These are phyloP conservation scores for Monopterus albus DNA, from an alignment of 2,113 vertebrate genomes.

Conservation along the genomic window DNA sequence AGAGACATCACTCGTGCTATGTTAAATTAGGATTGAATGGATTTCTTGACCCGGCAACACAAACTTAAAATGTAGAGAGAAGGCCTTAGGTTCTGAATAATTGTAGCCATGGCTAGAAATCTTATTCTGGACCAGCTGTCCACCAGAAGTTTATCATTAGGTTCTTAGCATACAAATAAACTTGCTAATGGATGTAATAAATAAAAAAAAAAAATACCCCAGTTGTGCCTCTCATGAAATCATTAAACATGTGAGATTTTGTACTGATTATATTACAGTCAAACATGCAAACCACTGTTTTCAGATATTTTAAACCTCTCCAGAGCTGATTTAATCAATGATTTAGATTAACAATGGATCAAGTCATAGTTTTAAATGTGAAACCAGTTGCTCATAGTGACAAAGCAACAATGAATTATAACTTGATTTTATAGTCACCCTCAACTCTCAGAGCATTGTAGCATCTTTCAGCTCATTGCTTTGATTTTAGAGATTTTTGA, in stretches of 20 bases:
- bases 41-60: constrained; percentile 43
- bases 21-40: constrained; percentile 34
- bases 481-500: not conserved
- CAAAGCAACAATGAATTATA: no score
- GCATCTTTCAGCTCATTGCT: not conserved
- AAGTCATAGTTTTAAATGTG: no score
- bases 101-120: constrained; percentile 19
- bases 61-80: constrained; percentile 11
- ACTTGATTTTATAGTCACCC: no score
- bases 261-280: not conserved
- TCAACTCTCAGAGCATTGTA: not conserved
- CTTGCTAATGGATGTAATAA: constrained; percentile 30
- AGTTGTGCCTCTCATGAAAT: constrained; percentile 11
- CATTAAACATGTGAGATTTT: constrained; percentile 4
- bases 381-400: no score
- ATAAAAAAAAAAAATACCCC: not conserved
- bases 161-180: constrained; percentile 20
- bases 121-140: constrained; percentile 50
- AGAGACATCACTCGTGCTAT: constrained; percentile 49
- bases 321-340: no score
- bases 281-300: not conserved
- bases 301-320: no score
- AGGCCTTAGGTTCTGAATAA: constrained; percentile 12
- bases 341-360: no score
- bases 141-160: constrained; percentile 28